Evolutionary conservation across 2,888 invertebrate species (phyloP), one percentile per base, ranked within the genome.

Genomic region (Drosophila glabriapex): DNA sequence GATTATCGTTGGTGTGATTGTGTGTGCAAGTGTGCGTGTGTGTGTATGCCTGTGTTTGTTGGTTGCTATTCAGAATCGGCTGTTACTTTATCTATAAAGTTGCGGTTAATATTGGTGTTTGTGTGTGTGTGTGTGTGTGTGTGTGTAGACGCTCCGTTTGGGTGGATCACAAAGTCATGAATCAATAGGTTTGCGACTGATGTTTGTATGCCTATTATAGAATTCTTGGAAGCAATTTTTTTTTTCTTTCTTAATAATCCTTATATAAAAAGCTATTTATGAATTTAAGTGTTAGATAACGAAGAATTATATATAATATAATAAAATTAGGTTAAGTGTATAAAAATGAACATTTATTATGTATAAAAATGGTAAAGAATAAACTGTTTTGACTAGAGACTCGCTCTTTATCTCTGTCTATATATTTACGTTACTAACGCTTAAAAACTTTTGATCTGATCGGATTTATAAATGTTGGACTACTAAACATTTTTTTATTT

Each of bases 81-180:
- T 89, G 91, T 78, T 85, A 76, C 85, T 91, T 91, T 91, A 84
- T 86, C 78, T 88, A 83, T 76, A 80, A 83, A 74, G 69, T 54
- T 82, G 82, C 68, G 43, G 78, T 73, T 76, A 60, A 43, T 58
- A 52, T 53, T 54, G 29, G 16, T 16, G 12, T n/a, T 25, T 37
- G 60, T 43, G 14, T 62, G 22, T 33, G 28, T 41, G 19, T 58
- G 6, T 46, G 29, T 31, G 31, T 31, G 31, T 31, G 46, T 46
- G 19, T 63, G 19, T 28, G 31, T 41, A 50, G 31, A 49, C 55
- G 31, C 10, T 68, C 59, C 67, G 67, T 60, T 73, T 55, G 76
- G 68, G 80, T 60, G 25, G 62, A 54, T 76, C 56, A 35, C 63
- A 55, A 55, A 76, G 58, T 79, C 59, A 49, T 50, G 53, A 63